These are phyloP conservation scores for Pempheris klunzingeri DNA, from an alignment of 2,797 vertebrate species.

Conservation along the genomic window DNA sequence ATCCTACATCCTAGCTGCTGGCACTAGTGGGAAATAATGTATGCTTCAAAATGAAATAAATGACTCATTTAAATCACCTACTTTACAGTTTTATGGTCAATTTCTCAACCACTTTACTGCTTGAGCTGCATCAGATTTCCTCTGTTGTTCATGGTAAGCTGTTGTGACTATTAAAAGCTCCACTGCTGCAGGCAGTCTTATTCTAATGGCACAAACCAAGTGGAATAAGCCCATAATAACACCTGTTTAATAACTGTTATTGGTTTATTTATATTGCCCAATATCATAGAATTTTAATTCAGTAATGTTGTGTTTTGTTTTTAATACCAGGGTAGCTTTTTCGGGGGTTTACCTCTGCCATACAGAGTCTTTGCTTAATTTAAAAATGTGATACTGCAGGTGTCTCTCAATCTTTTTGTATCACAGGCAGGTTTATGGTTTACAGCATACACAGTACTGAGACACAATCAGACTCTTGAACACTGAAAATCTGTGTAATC, in stretches of 20 bases:
- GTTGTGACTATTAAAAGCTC: too few relatives aligned
- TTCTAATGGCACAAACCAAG: not conserved
- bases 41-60: not conserved
- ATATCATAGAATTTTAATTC: too few relatives aligned
- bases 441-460: not conserved
- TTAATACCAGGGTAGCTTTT: not conserved
- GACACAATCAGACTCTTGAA: not conserved
- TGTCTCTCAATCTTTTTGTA: not conserved
- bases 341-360: too few relatives aligned
- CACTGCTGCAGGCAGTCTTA: too few relatives aligned
- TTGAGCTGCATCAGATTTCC: too few relatives aligned
- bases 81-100: too few relatives aligned
- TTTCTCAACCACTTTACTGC: too few relatives aligned
- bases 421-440: not conserved
- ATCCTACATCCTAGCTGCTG: not conserved
- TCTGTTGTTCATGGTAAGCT: too few relatives aligned
- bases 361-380: not conserved
- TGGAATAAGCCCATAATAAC: not conserved
- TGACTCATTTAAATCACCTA: not conserved
- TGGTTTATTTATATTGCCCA: too few relatives aligned
- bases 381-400: not conserved
- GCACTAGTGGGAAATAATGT: not conserved
- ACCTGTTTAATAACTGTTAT: not conserved
- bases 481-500: not conserved
- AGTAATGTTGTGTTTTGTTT: not conserved